Conservation (phyloP, 2,113 vertebrate species). For the Gulo gulo region DNA sequence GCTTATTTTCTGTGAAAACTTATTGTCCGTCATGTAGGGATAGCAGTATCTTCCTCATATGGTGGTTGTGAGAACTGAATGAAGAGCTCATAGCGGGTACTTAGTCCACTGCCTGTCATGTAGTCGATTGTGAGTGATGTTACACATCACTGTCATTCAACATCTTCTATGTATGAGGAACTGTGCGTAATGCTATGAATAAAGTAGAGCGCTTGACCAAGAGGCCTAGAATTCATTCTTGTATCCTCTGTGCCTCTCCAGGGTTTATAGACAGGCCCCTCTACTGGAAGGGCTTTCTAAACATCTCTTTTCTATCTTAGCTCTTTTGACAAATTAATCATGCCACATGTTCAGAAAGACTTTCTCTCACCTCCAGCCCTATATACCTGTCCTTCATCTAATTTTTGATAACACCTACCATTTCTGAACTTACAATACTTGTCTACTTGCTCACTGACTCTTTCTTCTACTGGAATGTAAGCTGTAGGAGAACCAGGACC, state of each 20-base stretch:
- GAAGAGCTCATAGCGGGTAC: accelerated
- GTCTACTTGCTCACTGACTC: neutral
- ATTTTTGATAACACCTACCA: neutral
- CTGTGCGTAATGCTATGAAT: neutral
- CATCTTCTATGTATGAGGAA: neutral
- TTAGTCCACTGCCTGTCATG: no score
- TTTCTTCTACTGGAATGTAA: neutral
- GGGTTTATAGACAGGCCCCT: neutral
- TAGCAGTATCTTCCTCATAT: neutral
- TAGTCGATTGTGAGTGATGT: neutral
- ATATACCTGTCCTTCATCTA: neutral
- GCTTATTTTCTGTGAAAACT: neutral
- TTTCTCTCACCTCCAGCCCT: neutral
- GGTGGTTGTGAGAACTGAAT: neutral
- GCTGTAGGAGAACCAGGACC: neutral
- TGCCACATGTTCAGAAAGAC: neutral
- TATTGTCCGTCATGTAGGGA: neutral
- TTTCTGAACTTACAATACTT: neutral
- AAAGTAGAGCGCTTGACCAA: neutral
- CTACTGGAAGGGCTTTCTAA: neutral
- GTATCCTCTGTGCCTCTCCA: neutral
- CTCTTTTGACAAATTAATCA: neutral
- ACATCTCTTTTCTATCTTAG: neutral
- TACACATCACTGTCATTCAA: neutral
- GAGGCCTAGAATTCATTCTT: neutral